phyloP scores from a whole-genome alignment of 1,140 invertebrate species.

The Leguminivora glycinivorella region DNA sequence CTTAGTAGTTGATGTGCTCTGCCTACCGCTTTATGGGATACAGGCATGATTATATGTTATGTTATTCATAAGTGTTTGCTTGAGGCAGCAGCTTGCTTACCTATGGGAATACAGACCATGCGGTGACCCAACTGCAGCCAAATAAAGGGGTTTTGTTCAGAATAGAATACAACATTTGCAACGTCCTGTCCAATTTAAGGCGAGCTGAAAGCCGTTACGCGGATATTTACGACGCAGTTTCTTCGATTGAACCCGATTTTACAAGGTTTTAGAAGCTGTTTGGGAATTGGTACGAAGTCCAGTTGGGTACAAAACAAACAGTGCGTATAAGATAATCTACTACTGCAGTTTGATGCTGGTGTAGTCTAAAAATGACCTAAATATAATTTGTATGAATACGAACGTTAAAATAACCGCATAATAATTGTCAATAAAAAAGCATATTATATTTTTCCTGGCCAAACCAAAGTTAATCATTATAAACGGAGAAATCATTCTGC shows the following conservation, averaged over 20 bases:
- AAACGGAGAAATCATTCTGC: no score
- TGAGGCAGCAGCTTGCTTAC: not conserved
- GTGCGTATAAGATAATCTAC: no score
- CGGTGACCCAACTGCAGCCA: constrained; percentile 1
- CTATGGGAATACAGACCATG: not conserved
- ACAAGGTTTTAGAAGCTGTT: not conserved
- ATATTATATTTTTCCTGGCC: no score
- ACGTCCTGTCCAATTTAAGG: constrained; percentile 6
- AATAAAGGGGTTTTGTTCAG: constrained; percentile 11
- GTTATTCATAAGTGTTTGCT: no score
- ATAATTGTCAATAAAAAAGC: no score
- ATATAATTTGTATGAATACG: no score
- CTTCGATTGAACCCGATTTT: constrained; percentile 1
- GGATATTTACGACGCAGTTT: not conserved
- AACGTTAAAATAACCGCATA: not conserved
- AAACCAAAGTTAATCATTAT: no score
- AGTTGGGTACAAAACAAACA: not conserved
- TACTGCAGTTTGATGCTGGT: no score
- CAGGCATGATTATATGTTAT: no score
- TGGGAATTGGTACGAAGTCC: not conserved
- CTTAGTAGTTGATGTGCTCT: no score
- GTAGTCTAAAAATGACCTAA: no score
- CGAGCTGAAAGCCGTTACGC: not conserved
- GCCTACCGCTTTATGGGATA: no score
- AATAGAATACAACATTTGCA: not conserved